Evolutionary conservation across 2,113 vertebrate species (phyloP), one percentile per base, ranked within the genome.

Genomic region (Eidolon helvum): DNA sequence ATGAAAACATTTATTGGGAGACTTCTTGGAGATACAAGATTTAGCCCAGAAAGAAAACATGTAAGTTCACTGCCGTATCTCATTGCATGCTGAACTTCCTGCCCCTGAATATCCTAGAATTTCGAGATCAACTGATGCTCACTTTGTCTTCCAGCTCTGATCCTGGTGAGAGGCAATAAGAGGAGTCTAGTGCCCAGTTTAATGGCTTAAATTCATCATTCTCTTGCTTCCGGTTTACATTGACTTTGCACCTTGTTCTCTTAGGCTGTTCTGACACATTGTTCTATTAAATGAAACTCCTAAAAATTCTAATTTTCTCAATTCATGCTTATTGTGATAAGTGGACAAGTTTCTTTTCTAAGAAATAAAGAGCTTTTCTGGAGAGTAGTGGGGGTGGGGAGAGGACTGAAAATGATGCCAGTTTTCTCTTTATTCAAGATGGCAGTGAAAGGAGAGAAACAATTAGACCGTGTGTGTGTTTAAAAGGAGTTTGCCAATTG

Each of bases 231-330:
- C 72, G 63, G 55, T 93, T 95, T 24, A 15, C 55, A 53, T 4
- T 72, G 88, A 88, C 53, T 72, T n/a, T 19, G 30, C 63, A 59
- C 55, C 71, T 93, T 88, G 55, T 88, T 80, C 68, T 95, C 2
- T 0, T 30, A 91, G 74, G 21, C 1, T 55, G 77, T 78, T 90
- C 55, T 94, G 55, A 97, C 55, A 80, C 66, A 63, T 84, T 91
- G 48, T 94, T 71, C 91, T 55, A 30, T 43, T 82, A 94, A 91
- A 88, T 97, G 50, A 94, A 96, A 93, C 77, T 75, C 50, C 87
- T 88, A 87, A 95, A 94, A 71, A 96, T 77, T 43, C 83, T 59
- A 68, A 75, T 93, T 94, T 96, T 93, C 77, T 97, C 57, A 79
- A 95, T 93, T 94, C 43, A 7, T 94, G 40, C 53, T 95, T 83